phyloP scores from a whole-genome alignment of 2,888 invertebrate genomes.

The Andrena bicolor region DNA sequence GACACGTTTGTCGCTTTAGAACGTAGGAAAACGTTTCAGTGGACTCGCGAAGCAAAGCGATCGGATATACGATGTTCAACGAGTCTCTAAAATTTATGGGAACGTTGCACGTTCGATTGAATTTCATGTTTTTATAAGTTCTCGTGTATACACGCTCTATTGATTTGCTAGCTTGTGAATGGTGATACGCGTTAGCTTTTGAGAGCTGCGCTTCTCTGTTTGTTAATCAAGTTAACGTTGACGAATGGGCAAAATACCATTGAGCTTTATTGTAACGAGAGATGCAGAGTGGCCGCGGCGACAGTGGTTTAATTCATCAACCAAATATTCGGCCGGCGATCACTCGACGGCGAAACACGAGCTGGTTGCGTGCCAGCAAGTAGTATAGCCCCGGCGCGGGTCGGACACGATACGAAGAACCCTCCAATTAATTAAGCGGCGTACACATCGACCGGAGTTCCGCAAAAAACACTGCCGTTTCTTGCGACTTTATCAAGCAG shows the following conservation, averaged over 20 bases:
- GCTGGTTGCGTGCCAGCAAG: constrained; percentile 51
- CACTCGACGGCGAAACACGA: constrained; percentile 15
- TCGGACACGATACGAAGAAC: constrained; percentile 59
- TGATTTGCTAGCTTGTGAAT: too few species aligned
- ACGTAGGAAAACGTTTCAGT: background rate
- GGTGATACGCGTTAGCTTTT: too few species aligned
- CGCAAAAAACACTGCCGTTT: constrained; percentile 22
- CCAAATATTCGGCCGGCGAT: constrained; percentile 8
- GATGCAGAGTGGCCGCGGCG: background rate
- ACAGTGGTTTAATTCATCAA: background rate
- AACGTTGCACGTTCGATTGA: background rate
- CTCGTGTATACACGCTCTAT: too few species aligned
- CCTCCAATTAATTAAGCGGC: constrained; percentile 60
- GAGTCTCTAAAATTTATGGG: background rate
- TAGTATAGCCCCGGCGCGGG: constrained; percentile 54
- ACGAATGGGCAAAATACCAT: too few species aligned
- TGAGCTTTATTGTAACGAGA: background rate
- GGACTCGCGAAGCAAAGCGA: background rate
- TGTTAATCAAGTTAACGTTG: too few species aligned
- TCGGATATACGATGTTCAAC: background rate
- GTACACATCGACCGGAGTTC: constrained; percentile 32
- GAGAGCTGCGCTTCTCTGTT: background rate
- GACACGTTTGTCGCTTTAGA: background rate
- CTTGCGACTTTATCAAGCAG: constrained; percentile 30
- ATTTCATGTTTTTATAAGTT: too few species aligned